Evolutionary conservation across 2,113 vertebrate genomes (phyloP).

Genomic region (Nibea coibor): DNA sequence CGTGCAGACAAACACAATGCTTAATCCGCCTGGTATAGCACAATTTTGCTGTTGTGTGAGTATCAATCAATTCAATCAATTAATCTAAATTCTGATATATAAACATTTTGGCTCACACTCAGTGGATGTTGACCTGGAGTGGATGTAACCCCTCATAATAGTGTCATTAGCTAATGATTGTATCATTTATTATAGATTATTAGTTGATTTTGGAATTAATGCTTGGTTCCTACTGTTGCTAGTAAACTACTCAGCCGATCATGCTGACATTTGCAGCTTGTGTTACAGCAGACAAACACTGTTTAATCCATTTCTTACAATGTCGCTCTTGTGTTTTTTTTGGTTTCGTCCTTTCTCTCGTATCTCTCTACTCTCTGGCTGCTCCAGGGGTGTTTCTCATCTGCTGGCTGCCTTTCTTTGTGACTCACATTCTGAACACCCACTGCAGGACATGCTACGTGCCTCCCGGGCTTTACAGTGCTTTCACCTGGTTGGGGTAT

Average conservation of each 20-base stretch:
- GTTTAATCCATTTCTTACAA: conserved; percentile 1
- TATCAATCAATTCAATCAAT: too few species aligned
- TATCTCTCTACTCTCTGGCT: conserved; percentile 29
- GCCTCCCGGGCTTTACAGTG: conserved; percentile 90
- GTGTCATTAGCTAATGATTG: not conserved
- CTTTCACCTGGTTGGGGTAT: conserved; percentile 94
- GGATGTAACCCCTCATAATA: not conserved
- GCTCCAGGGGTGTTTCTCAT: conserved; percentile 91
- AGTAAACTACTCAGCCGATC: not conserved
- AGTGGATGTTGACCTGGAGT: too few species aligned
- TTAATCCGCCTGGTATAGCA: not conserved
- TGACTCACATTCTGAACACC: conserved; percentile 93
- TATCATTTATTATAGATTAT: not conserved
- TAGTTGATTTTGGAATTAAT: not conserved
- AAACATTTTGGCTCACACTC: too few species aligned
- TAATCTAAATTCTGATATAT: too few species aligned
- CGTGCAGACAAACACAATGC: not conserved
- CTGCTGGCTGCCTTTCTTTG: conserved; percentile 97
- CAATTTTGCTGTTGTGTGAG: too few species aligned
- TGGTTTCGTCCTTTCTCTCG: conserved; percentile 22
- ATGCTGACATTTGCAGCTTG: not conserved
- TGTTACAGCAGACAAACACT: not conserved
- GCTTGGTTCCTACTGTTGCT: not conserved
- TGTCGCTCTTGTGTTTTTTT: conserved; percentile 20
- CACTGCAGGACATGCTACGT: conserved; percentile 91